A percentile compares a stretch with the other conserved stretches of the same genome.
These are phyloP conservation scores for Microcebus tavaratra DNA, from an alignment of 2,113 vertebrate genomes.

Conservation along the genomic window DNA sequence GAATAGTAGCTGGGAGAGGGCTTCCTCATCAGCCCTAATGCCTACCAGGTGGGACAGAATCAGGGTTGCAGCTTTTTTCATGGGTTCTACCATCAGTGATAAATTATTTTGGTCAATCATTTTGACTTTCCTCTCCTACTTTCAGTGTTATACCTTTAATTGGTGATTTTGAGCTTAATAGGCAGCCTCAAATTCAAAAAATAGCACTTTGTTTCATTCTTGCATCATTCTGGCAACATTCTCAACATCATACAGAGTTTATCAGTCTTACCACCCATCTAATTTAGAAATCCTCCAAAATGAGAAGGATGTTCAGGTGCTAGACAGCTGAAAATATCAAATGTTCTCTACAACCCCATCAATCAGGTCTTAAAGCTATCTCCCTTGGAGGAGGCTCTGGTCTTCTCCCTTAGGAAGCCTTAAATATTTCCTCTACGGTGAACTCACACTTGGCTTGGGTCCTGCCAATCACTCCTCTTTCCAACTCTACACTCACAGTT, in stretches of 20 bases:
- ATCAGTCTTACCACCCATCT: background rate
- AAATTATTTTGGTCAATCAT: slow-evolving; percentile 50
- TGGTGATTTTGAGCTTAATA: slow-evolving; percentile 38
- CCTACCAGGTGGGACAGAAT: background rate
- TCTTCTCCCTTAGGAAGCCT: background rate
- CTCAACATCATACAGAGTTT: slow-evolving; percentile 17
- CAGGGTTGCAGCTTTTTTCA: background rate
- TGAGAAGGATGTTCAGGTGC: slow-evolving; percentile 14
- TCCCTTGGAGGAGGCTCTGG: background rate
- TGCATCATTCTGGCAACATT: slow-evolving; percentile 15
- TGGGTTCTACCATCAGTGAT: background rate
- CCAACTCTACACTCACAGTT: background rate
- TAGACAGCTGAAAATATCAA: slow-evolving; percentile 32
- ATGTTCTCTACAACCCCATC: background rate
- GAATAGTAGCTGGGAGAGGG: background rate
- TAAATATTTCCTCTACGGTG: background rate
- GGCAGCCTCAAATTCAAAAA: slow-evolving; percentile 27
- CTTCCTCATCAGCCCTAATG: background rate
- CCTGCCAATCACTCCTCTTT: background rate
- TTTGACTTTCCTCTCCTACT: slow-evolving; percentile 16
- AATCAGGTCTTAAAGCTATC: slow-evolving; percentile 32
- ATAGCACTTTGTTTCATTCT: slow-evolving; percentile 39
- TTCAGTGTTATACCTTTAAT: background rate
- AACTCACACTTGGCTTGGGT: background rate
- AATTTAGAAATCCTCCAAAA: slow-evolving; percentile 55